Conservation (phyloP, 2,797 vertebrate species). For the Gymnopithys bicolor region DNA sequence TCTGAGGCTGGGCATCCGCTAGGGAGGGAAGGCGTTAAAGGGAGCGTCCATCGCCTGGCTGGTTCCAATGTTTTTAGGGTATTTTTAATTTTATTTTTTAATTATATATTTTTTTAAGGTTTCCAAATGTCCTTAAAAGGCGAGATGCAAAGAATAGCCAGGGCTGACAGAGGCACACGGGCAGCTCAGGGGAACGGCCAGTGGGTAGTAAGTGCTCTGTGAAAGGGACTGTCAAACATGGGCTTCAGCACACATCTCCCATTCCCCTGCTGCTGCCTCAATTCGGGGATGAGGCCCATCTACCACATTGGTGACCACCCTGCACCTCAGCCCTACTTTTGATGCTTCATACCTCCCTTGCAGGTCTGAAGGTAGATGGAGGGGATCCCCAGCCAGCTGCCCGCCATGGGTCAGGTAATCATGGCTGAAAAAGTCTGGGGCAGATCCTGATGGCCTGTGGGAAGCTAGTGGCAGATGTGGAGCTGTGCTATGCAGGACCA, state of each 20-base stretch:
- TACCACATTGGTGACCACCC: fast-evolving
- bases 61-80: fast-evolving
- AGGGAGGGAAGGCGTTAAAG: neutral
- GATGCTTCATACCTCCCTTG: fast-evolving
- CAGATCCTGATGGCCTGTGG: fast-evolving
- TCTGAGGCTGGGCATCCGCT: fast-evolving
- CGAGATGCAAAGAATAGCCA: fast-evolving
- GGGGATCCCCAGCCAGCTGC: fast-evolving
- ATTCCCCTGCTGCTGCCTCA: fast-evolving
- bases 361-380: neutral
- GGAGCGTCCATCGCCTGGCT: neutral
- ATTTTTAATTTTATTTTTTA: neutral
- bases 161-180: neutral
- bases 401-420: fast-evolving
- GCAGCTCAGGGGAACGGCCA: fast-evolving
- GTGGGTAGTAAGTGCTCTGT: neutral
- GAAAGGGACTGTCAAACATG: neutral
- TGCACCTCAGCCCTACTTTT: fast-evolving
- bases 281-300: fast-evolving
- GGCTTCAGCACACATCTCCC: fast-evolving
- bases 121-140: neutral
- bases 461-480: fast-evolving
- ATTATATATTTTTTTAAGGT: neutral
- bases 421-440: fast-evolving
- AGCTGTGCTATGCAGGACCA: fast-evolving